A percentile compares a stretch with the other conserved stretches of the same genome.
Evolutionary conservation across 30 jellyfish, hydroid and myxozoan species (phyloP).

Genomic region (Aurelia sp.): DNA sequence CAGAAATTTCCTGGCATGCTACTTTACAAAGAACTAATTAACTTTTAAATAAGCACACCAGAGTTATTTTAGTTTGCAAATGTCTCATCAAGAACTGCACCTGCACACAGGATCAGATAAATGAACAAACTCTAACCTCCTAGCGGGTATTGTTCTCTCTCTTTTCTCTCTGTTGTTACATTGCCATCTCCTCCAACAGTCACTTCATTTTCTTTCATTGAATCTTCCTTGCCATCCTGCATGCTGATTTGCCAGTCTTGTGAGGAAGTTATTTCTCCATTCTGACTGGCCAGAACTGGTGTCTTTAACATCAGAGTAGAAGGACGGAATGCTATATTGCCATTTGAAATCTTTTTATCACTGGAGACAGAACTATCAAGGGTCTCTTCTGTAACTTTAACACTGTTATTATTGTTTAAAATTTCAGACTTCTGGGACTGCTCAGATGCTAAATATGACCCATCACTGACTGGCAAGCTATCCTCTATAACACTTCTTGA

Average conservation of each 20-base stretch:
- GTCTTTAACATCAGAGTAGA: neutral
- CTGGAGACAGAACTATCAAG: no score
- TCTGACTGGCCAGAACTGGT: neutral
- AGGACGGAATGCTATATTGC: neutral
- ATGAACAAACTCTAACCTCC: no score
- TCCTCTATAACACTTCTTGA: conserved; percentile 69
- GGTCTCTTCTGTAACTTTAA: no score
- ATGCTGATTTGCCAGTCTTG: neutral
- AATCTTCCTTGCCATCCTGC: neutral
- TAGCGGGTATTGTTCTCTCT: no score
- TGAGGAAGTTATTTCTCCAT: neutral
- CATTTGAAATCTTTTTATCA: neutral
- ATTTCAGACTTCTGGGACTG: neutral
- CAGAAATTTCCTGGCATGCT: no score
- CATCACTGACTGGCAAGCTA: conserved; percentile 34
- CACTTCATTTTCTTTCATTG: neutral
- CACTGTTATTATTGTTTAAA: no score
- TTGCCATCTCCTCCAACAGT: neutral
- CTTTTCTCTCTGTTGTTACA: neutral
- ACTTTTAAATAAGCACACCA: no score
- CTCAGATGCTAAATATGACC: conserved; percentile 29
- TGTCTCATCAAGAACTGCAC: no score
- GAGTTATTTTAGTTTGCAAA: no score
- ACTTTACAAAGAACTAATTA: no score
- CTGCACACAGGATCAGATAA: no score